These are phyloP conservation scores for Shinisaurus crocodilurus DNA, from an alignment of 2,113 vertebrate genomes.

Conservation along the genomic window DNA sequence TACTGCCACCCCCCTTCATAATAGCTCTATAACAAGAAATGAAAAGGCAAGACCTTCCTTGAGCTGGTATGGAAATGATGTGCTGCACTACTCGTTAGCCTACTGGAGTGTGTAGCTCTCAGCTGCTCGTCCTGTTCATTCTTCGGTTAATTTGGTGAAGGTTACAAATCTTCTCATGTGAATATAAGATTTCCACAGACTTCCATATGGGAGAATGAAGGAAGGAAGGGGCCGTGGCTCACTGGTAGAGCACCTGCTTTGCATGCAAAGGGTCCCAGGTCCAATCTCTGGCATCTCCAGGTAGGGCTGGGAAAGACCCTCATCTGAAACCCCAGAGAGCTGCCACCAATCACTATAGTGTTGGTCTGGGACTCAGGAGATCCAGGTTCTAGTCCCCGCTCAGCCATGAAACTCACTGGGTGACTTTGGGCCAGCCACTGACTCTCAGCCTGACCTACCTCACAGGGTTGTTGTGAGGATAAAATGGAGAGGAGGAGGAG, in stretches of 20 bases:
- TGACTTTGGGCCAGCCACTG: too few species aligned
- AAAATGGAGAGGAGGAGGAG: too few species aligned
- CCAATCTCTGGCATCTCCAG: not conserved
- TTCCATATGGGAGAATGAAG: not conserved
- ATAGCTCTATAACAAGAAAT: slow-evolving; percentile 26
- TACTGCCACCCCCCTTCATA: not conserved
- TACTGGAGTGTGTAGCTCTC: not conserved
- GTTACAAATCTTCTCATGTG: not conserved
- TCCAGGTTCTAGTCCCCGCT: too few species aligned
- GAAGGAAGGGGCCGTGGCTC: not conserved
- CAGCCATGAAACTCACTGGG: too few species aligned
- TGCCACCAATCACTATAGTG: too few species aligned
- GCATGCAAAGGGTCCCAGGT: not conserved
- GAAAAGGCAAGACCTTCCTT: slow-evolving; percentile 28
- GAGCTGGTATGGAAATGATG: slow-evolving; percentile 8
- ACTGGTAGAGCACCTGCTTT: not conserved
- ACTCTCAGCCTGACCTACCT: too few species aligned
- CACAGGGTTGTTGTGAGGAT: too few species aligned
- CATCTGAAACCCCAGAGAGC: not conserved
- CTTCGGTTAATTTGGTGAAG: slow-evolving; percentile 26
- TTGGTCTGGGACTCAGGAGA: too few species aligned
- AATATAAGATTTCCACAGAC: not conserved
- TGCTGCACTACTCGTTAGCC: slow-evolving; percentile 40
- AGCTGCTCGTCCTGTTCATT: slow-evolving; percentile 36
- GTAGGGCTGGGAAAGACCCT: not conserved